phyloP scores from a whole-genome alignment of 2,888 invertebrate genomes.

The Drosophila paramelanica region DNA sequence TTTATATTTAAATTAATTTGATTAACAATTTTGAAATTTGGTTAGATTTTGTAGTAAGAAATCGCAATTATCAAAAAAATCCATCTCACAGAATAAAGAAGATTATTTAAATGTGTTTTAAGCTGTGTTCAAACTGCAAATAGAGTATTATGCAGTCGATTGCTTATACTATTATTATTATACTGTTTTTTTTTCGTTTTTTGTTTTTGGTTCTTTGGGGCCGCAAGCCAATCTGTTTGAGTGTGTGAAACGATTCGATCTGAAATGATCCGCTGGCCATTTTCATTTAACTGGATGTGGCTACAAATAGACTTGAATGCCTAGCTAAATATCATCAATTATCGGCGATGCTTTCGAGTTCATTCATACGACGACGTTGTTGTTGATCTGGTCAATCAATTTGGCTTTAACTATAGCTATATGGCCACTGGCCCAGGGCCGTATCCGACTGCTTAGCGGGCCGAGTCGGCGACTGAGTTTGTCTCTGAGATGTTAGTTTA shows the following conservation, averaged over 20 bases:
- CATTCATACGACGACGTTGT: constrained; percentile 59
- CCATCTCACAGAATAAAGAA: too few relatives aligned
- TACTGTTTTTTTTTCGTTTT: not conserved
- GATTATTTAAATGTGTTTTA: too few relatives aligned
- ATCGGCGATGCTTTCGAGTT: constrained; percentile 64
- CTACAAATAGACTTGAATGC: constrained; percentile 36
- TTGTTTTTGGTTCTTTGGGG: constrained; percentile 24
- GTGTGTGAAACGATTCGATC: constrained; percentile 69
- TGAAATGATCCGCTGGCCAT: constrained; percentile 55
- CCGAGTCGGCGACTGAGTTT: not conserved
- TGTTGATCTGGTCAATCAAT: constrained; percentile 76
- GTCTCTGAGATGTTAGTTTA: constrained; percentile 48
- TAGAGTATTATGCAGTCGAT: not conserved
- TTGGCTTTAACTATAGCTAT: constrained; percentile 57
- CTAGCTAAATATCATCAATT: constrained; percentile 72
- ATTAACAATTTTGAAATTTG: too few relatives aligned
- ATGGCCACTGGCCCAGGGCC: constrained; percentile 38
- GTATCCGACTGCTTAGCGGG: constrained; percentile 18
- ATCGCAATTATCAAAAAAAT: too few relatives aligned
- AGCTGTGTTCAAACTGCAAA: too few relatives aligned
- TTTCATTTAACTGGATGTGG: constrained; percentile 27
- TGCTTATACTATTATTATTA: too few relatives aligned
- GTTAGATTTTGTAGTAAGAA: too few relatives aligned
- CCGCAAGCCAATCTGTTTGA: constrained; percentile 55
- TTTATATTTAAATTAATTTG: too few relatives aligned